phyloP scores from a whole-genome alignment of 2,113 vertebrate genomes.

The Daubentonia madagascariensis region DNA sequence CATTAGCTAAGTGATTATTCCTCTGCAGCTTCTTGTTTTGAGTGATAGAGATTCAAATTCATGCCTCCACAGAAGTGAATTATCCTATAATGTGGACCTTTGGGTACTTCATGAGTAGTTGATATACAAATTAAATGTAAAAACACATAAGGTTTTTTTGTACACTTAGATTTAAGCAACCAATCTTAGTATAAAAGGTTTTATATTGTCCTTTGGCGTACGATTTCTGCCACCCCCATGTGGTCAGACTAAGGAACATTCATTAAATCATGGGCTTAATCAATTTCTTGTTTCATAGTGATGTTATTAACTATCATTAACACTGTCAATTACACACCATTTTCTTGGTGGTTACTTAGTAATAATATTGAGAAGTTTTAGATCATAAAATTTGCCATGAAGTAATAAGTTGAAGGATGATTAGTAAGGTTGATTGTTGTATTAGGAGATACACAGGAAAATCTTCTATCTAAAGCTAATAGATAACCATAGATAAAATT shows the following conservation, averaged over 20 bases:
- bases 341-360: constrained; percentile 8
- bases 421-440: not conserved
- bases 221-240: not conserved
- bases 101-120: not conserved
- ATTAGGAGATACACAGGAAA: not conserved
- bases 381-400: not conserved
- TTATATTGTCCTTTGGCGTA: not conserved
- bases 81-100: not conserved
- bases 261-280: not conserved
- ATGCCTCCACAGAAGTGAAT: not conserved
- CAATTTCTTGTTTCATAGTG: not conserved
- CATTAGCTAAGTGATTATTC: not conserved
- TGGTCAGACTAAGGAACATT: not conserved
- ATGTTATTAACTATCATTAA: not conserved
- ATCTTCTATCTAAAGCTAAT: not conserved
- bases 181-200: not conserved
- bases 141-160: not conserved
- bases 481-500: not conserved
- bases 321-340: not conserved
- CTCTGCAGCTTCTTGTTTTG: not conserved
- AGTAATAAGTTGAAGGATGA: not conserved
- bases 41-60: not conserved
- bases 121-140: not conserved
- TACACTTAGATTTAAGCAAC: not conserved
- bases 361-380: not conserved